Base-by-base conservation (phyloP, 53 echinoderm and acorn worm species). In the Actinopyga echinites region DNA sequence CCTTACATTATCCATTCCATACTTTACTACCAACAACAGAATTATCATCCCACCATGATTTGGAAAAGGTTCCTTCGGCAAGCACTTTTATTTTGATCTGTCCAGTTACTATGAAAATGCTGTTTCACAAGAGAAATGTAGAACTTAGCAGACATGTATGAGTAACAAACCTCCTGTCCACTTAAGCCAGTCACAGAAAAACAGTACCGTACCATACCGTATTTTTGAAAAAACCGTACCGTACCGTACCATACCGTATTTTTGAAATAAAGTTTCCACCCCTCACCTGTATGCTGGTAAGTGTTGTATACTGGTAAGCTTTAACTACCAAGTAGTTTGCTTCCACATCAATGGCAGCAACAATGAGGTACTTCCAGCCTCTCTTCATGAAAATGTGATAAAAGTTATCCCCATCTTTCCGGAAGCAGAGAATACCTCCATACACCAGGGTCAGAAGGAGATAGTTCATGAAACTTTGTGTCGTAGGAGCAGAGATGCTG, bases 311-410 rank as follows among this genome's bases (percentile, higher is more conserved):
- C 84, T 93, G 93, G 65, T 96, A 96, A 11, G 96, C 96, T 73
- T 96, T 96, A 28, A 96, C 96, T 8, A 96, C 92, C 37, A 96
- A 77, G 67, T 93, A 96, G 60, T 96, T 96, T 13, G 96, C 96
- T 85, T 96, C 96, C 1, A 96, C 96, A 49, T 96, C 96, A 17
- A 93, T 88, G 19, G 82, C 23, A 0, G 96, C 96, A 3, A 96
- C 88, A 9, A 94, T 74, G 56, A 90, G 42, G 65, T 96, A 96
- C 82, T 92, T 92, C 96, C 96, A 96, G 80, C 96, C 91, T 21
- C 96, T 67, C 31, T 85, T 65, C 60, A 79, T 79, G 75, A 94
- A 90, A 65, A 94, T 83, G 32, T 86, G 66, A 74, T 90, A 91
- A 82, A 94, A 94, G 87, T 91, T 91, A n/a, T 94, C 86, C 15